Conservation (phyloP, 2,113 vertebrate genomes). For the Myotis lucifugus region DNA sequence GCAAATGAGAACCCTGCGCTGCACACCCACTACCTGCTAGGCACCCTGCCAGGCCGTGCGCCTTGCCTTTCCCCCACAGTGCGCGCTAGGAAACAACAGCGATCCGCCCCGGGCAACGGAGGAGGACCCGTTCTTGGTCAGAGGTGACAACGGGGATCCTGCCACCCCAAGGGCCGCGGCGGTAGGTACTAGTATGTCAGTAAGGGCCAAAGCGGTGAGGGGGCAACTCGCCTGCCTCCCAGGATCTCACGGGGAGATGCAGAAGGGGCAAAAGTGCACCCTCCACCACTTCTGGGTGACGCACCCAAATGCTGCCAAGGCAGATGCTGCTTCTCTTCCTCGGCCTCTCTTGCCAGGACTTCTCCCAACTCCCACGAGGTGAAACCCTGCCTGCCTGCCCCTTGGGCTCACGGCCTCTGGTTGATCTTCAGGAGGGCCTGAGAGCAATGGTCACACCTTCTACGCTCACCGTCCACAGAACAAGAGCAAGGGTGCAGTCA, state of each 20-base stretch:
- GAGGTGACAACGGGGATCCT: not conserved
- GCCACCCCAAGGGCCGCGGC: not conserved
- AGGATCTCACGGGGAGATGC: not conserved
- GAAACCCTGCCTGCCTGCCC: not conserved
- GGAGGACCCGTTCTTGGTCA: not conserved
- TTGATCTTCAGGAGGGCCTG: not conserved
- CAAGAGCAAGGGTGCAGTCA: not conserved
- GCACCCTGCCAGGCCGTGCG: not conserved
- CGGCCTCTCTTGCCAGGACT: not conserved
- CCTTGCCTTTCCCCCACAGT: not conserved
- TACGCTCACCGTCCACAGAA: not conserved
- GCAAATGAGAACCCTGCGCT: not conserved
- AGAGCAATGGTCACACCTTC: not conserved
- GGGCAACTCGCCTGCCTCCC: not conserved
- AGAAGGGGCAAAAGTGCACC: not conserved
- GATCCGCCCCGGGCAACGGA: not conserved
- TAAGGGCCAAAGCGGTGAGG: not conserved
- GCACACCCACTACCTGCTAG: not conserved
- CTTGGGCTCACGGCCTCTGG: not conserved
- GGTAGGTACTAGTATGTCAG: not conserved
- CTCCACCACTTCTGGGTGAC: not conserved
- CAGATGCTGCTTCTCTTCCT: not conserved
- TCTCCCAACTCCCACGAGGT: not conserved
- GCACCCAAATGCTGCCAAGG: not conserved
- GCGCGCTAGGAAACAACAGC: not conserved